These are phyloP conservation scores for Nothoprocta perdicaria DNA, from an alignment of 2,113 vertebrate species.

Conservation along the genomic window DNA sequence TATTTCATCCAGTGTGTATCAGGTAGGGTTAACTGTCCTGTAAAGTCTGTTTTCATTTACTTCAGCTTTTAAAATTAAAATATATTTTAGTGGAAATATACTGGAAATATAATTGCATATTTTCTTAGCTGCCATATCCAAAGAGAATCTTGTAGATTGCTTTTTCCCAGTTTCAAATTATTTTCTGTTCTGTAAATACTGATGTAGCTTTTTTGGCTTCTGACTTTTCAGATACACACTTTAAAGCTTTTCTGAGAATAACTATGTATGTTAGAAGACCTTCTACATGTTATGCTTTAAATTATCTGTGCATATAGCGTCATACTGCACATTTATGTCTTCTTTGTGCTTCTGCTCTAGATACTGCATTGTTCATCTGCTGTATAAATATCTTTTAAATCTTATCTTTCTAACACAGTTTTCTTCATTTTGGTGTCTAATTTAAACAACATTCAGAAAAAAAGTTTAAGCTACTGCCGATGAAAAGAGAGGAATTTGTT, in stretches of 20 bases:
- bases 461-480: background rate
- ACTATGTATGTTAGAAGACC: background rate
- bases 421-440: background rate
- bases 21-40: background rate
- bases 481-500: background rate
- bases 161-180: background rate
- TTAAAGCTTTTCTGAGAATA: background rate
- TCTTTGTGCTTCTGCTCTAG: background rate
- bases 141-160: background rate
- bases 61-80: background rate
- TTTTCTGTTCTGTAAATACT: background rate
- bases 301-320: background rate
- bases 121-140: background rate
- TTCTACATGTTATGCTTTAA: no score
- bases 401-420: background rate
- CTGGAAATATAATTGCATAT: background rate
- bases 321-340: accelerated
- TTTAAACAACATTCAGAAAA: background rate
- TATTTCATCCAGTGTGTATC: background rate
- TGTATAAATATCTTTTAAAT: background rate
- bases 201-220: background rate
- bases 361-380: background rate
- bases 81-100: background rate
- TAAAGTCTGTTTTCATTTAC: background rate
- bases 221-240: background rate